phyloP scores from a whole-genome alignment of 2,888 invertebrate genomes.

The Cantharis rustica region DNA sequence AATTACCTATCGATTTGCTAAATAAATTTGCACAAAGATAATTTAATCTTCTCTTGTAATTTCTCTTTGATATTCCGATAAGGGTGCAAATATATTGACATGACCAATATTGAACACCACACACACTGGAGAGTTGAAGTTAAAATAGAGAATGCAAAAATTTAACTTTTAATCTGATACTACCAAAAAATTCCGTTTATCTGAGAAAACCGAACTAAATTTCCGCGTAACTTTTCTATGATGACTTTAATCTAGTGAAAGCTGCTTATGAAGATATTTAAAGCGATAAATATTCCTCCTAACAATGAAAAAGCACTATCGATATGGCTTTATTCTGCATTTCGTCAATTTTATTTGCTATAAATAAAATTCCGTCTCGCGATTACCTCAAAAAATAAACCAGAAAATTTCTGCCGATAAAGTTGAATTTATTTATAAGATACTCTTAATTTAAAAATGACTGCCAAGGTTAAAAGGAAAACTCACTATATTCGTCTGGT shows the following conservation, averaged over 20 bases:
- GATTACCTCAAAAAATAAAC: not conserved
- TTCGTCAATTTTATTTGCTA: not conserved
- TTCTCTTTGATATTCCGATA: not conserved
- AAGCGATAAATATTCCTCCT: not conserved
- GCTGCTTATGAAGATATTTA: not conserved
- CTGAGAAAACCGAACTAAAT: not conserved
- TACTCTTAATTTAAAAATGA: not conserved
- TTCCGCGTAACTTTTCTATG: not conserved
- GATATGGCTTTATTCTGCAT: not conserved
- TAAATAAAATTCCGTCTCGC: not conserved
- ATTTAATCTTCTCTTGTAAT: not conserved
- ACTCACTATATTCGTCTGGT: not conserved
- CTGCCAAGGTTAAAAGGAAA: not conserved
- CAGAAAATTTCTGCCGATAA: not conserved
- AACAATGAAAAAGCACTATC: not conserved
- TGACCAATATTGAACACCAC: not conserved
- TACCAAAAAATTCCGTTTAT: not conserved
- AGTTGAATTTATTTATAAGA: not conserved
- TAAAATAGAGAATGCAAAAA: not conserved
- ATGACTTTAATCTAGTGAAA: not conserved
- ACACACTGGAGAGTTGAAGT: not conserved
- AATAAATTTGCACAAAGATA: not conserved
- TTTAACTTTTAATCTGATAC: not conserved
- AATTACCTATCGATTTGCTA: not conserved
- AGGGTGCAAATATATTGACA: not conserved